Evolutionary conservation across 2,113 vertebrate species (phyloP).

Genomic region (Hippocampus comes): DNA sequence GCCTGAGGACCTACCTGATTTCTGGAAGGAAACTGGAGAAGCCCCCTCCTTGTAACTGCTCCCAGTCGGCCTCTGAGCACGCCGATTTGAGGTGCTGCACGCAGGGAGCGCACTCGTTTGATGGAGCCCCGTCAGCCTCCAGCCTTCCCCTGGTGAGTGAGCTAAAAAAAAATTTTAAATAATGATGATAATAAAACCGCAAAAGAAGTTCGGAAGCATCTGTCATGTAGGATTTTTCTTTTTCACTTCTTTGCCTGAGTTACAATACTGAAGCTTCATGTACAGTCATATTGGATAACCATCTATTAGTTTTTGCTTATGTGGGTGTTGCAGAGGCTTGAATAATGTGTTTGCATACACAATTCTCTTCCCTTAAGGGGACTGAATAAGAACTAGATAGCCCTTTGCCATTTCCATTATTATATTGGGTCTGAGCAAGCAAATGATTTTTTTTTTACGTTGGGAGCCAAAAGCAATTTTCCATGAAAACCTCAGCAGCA

Average conservation of each 20-base stretch:
- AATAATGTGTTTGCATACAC: not conserved
- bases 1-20: slow-evolving; percentile 92
- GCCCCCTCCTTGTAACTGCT: slow-evolving; percentile 79
- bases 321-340: slow-evolving; percentile 42
- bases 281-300: slow-evolving; percentile 28
- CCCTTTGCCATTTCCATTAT: not conserved
- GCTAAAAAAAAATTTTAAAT: too few species aligned
- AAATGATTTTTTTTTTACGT: slow-evolving; percentile 7
- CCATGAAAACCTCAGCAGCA: not conserved
- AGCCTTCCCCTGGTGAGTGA: slow-evolving; percentile 47
- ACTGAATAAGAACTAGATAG: not conserved
- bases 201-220: not conserved
- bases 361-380: not conserved
- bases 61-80: slow-evolving; percentile 71
- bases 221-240: not conserved
- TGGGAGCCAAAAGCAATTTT: not conserved
- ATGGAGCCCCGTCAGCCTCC: slow-evolving; percentile 63
- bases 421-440: slow-evolving; percentile 3
- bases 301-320: slow-evolving; percentile 15
- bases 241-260: slow-evolving; percentile 23
- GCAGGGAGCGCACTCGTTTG: slow-evolving; percentile 49
- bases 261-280: slow-evolving; percentile 17
- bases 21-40: slow-evolving; percentile 83
- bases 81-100: slow-evolving; percentile 50
- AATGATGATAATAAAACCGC: not conserved